A percentile compares a stretch with the other conserved stretches of the same genome.
These are phyloP conservation scores for Drosophila borealis DNA, from an alignment of 2,888 invertebrate genomes.

Conservation along the genomic window DNA sequence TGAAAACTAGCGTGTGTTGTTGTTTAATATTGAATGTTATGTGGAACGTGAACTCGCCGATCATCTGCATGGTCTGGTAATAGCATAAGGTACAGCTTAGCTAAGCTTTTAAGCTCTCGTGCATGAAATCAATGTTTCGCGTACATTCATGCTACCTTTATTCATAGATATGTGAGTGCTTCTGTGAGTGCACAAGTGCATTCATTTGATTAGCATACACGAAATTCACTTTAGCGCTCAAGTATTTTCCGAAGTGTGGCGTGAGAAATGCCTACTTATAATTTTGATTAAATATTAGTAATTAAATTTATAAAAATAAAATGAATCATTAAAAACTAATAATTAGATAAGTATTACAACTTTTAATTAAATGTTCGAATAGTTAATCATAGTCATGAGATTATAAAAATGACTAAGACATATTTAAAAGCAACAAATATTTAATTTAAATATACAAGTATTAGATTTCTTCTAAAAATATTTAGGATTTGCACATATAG, in stretches of 20 bases:
- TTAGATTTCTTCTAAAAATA: no score
- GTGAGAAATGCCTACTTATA: background rate
- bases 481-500: no score
- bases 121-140: conserved; percentile 71
- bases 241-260: background rate
- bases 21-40: conserved; percentile 62
- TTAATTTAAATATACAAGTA: background rate
- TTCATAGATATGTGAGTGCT: conserved; percentile 5
- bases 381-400: no score
- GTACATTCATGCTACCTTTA: conserved; percentile 3
- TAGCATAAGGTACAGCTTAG: conserved; percentile 11
- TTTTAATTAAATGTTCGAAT: no score
- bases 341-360: no score
- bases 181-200: conserved; percentile 16
- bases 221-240: background rate
- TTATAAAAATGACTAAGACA: background rate
- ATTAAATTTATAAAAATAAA: background rate
- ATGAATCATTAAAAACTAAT: no score
- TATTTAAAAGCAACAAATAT: background rate
- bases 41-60: conserved; percentile 46
- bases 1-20: conserved; percentile 10
- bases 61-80: conserved; percentile 38
- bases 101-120: conserved; percentile 46
- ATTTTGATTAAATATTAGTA: background rate
- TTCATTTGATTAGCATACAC: conserved; percentile 29